Evolutionary conservation across 2,797 vertebrate genomes (phyloP).

Genomic region (Anolis apletophallus): DNA sequence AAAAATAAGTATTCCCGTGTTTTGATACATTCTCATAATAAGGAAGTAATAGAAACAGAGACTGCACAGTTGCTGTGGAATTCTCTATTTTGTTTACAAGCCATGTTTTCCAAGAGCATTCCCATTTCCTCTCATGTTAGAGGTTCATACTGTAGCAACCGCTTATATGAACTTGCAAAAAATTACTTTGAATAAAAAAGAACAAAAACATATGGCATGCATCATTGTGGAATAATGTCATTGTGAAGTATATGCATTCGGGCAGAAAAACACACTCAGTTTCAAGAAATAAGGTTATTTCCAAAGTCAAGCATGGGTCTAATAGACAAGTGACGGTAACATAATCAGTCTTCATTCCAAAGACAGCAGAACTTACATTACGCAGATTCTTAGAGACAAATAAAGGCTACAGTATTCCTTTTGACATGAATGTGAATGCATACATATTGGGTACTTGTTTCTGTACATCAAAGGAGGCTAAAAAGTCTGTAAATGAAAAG

Average conservation of each 20-base stretch:
- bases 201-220: slow-evolving; percentile 36
- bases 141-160: slow-evolving; percentile 48
- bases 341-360: slow-evolving; percentile 53
- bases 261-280: slow-evolving; percentile 44
- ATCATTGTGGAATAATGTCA: slow-evolving; percentile 50
- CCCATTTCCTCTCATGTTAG: slow-evolving; percentile 58
- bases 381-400: slow-evolving; percentile 37
- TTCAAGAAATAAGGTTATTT: slow-evolving; percentile 53
- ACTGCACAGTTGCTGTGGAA: slow-evolving; percentile 42
- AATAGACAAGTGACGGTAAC: slow-evolving; percentile 44
- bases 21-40: slow-evolving; percentile 30
- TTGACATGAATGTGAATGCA: slow-evolving; percentile 7
- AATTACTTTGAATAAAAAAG: slow-evolving; percentile 29
- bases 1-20: slow-evolving; percentile 45
- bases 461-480: slow-evolving; percentile 27
- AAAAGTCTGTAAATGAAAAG: slow-evolving; percentile 44
- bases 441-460: slow-evolving; percentile 28
- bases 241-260: slow-evolving; percentile 44
- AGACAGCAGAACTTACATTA: slow-evolving; percentile 11
- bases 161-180: slow-evolving; percentile 54
- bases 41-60: slow-evolving; percentile 36
- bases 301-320: slow-evolving; percentile 50
- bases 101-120: slow-evolving; percentile 38
- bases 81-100: slow-evolving; percentile 24
- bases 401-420: slow-evolving; percentile 33